Evolutionary conservation across 92 coral and sea anemone species (phyloP).

Genomic region (Palythoa grandis): DNA sequence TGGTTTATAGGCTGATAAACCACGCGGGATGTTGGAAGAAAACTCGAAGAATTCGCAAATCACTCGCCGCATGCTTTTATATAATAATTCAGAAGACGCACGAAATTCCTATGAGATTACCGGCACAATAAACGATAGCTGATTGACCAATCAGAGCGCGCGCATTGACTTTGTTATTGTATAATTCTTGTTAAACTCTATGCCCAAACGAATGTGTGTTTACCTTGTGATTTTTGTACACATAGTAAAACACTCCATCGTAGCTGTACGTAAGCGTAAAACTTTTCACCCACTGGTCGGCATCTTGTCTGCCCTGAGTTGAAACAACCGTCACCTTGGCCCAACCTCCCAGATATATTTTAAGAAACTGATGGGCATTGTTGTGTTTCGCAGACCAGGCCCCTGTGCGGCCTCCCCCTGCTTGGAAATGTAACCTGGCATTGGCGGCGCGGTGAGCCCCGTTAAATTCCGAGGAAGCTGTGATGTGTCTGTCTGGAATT

Average conservation of each 20-base stretch:
- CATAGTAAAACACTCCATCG: constrained; percentile 2
- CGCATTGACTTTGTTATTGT: too few relatives aligned
- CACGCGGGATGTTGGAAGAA: too few relatives aligned
- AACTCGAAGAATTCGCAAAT: too few relatives aligned
- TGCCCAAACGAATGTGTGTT: background rate
- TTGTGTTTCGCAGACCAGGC: constrained; percentile 16
- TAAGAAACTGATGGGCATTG: background rate
- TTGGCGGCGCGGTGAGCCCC: constrained; percentile 1
- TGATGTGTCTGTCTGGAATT: background rate
- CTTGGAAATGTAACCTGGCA: constrained; percentile 23
- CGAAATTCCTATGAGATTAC: too few relatives aligned
- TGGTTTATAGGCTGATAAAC: too few relatives aligned
- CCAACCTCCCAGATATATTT: background rate
- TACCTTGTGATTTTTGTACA: constrained; percentile 1
- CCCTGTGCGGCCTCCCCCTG: background rate
- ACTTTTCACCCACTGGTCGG: constrained; percentile 7
- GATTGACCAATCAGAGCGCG: too few relatives aligned
- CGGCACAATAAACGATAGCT: too few relatives aligned
- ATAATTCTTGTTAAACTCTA: too few relatives aligned
- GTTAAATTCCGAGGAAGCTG: background rate
- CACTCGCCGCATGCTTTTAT: too few relatives aligned
- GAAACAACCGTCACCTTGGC: background rate
- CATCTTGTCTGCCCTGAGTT: constrained; percentile 14
- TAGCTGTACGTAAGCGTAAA: background rate
- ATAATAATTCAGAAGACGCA: too few relatives aligned